Base-by-base conservation (phyloP, 1,140 invertebrate species). In the Sitodiplosis mosellana region DNA sequence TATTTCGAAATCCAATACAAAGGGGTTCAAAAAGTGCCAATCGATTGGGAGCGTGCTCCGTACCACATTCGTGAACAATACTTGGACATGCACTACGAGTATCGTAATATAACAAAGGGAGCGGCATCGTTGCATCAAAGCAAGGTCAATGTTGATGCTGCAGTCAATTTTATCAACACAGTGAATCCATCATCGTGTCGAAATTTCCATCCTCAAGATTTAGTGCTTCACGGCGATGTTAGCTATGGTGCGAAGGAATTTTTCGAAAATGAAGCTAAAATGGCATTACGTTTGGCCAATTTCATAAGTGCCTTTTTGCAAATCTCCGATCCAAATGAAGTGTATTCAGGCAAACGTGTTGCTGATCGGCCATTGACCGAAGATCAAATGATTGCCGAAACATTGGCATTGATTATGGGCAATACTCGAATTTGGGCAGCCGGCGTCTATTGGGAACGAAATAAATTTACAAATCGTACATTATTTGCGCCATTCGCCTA, bases 401-500 rank as follows among this genome's bases (percentile, higher is more conserved):
- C 90, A 1, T 60, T 98, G 15, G 81, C 91, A 15, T 72, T 93
- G 43, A 78, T 96, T 0, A 75, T 96, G 55, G 89, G 88, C 18
- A 87, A 97, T 64, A 81, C 82, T 40, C 84, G 82, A 65, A 84
- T 97, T 52, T 87, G 87, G 78, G 84, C 85, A 7, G 86, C 88
- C 49, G 89, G 89, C 21, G 87, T 83, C 15, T 94, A 81, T 60
- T 99, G 92, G 86, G 91, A 96, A 59, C 73, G 86, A 40, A 92
- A 95, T 60, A 94, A 95, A 67, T 98, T 97, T 63, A 81, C 86
- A 1, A 91, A 93, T 61, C 64, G 87, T 55, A 87, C 89, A 33
- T 75, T 81, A 49, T 99, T 99, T 66, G 93, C 89, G 17, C 93
- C 94, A 0, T 92, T 81, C 63, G 92, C 92, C 20, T 96, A 89